A percentile compares a stretch with the other conserved stretches of the same genome.
phyloP scores from a whole-genome alignment of 2,888 invertebrate species.

The Rhagonycha lutea region DNA sequence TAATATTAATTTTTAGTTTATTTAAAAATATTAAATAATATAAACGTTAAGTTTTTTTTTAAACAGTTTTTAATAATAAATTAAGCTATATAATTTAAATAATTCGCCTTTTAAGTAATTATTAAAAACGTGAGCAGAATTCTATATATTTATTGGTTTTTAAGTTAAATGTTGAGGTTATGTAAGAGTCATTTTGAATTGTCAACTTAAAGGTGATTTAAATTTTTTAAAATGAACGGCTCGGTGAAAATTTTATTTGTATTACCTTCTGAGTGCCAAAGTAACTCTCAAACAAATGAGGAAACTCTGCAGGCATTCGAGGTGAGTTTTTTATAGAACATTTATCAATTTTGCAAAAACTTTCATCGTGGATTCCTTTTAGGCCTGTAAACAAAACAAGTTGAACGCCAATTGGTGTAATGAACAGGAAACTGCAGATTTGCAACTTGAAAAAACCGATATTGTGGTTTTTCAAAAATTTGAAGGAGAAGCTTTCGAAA shows the following conservation, averaged over 20 bases:
- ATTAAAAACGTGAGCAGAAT: too few species aligned
- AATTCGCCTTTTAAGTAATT: too few species aligned
- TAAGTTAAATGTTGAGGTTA: not conserved
- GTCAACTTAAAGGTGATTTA: not conserved
- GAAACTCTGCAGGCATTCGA: constrained; percentile 66
- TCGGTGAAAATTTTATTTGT: constrained; percentile 54
- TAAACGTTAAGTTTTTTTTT: too few species aligned
- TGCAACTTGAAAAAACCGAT: constrained; percentile 66
- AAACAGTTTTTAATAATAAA: too few species aligned
- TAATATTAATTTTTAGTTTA: too few species aligned
- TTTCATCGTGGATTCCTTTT: constrained; percentile 11
- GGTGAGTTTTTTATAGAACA: constrained; percentile 52
- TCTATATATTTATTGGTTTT: too few species aligned
- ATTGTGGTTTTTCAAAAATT: constrained; percentile 82
- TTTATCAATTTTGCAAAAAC: not conserved
- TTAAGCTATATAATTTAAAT: too few species aligned
- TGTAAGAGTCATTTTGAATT: not conserved
- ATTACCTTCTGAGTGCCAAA: constrained; percentile 56
- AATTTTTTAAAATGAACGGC: not conserved
- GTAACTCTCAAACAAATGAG: constrained; percentile 61
- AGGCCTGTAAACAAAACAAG: constrained; percentile 58
- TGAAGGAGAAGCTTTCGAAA: constrained; percentile 71
- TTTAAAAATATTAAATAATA: too few species aligned
- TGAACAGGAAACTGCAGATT: constrained; percentile 62
- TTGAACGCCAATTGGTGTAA: constrained; percentile 67